Evolutionary conservation across 2,113 vertebrate genomes (phyloP).

Genomic region (Rhynchomys soricoides): DNA sequence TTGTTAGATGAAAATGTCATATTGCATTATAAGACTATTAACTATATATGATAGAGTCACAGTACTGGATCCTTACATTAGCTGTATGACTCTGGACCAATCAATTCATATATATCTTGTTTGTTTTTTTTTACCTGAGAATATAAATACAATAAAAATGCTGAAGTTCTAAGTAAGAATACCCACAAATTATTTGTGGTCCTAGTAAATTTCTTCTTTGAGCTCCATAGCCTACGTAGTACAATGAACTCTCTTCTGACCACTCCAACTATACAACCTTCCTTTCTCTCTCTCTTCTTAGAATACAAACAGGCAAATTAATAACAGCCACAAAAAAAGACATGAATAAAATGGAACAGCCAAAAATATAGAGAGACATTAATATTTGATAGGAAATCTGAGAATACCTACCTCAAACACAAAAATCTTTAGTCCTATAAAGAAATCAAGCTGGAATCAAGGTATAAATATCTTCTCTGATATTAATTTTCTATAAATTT

Average conservation of each 20-base stretch:
- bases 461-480: background rate
- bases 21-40: background rate
- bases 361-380: background rate
- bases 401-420: background rate
- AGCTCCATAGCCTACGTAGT: background rate
- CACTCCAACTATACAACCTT: background rate
- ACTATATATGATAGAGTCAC: background rate
- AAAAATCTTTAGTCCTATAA: background rate
- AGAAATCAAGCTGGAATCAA: background rate
- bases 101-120: background rate
- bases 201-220: background rate
- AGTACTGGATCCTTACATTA: background rate
- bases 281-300: background rate
- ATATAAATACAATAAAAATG: background rate
- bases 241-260: background rate
- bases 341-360: background rate
- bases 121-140: background rate
- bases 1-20: background rate
- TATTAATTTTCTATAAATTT: background rate
- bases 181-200: background rate
- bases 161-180: conserved; percentile 2
- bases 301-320: background rate
- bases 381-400: conserved; percentile 2
- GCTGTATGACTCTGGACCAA: background rate
- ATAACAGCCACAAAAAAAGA: background rate